phyloP scores from a whole-genome alignment of 2,888 invertebrate species.

The Herminia tarsipennalis region DNA sequence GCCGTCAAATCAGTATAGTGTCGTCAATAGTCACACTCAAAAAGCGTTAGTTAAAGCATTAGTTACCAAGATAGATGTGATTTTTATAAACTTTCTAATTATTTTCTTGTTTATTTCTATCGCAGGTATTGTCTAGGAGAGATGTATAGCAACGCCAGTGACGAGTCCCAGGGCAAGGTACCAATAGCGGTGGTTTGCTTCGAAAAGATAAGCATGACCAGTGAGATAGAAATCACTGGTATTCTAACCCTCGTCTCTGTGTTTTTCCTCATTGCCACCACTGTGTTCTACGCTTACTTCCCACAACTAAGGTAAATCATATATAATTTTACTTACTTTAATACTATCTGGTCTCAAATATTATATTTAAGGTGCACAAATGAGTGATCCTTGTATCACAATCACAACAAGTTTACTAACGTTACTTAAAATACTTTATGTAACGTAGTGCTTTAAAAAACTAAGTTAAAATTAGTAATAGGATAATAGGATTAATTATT shows the following conservation, averaged over 20 bases:
- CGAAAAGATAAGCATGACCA: slow-evolving; percentile 89
- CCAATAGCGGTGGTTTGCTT: slow-evolving; percentile 82
- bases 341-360: not conserved
- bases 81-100: too few species aligned
- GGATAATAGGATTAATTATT: too few species aligned
- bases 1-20: too few species aligned
- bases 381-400: too few species aligned
- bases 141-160: slow-evolving; percentile 58
- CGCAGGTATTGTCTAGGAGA: slow-evolving; percentile 69
- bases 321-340: not conserved
- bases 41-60: too few species aligned
- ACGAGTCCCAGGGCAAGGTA: slow-evolving; percentile 44
- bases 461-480: too few species aligned
- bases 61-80: too few species aligned
- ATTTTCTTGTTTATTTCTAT: slow-evolving; percentile 4
- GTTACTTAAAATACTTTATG: too few species aligned
- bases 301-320: slow-evolving; percentile 85
- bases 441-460: too few species aligned
- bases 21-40: too few species aligned
- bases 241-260: slow-evolving; percentile 83
- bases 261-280: slow-evolving; percentile 85
- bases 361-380: not conserved
- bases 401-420: too few species aligned
- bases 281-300: slow-evolving; percentile 85
- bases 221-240: slow-evolving; percentile 68